These are phyloP conservation scores for Rhodophaea formosa DNA, from an alignment of 2,888 invertebrate genomes.

Conservation along the genomic window DNA sequence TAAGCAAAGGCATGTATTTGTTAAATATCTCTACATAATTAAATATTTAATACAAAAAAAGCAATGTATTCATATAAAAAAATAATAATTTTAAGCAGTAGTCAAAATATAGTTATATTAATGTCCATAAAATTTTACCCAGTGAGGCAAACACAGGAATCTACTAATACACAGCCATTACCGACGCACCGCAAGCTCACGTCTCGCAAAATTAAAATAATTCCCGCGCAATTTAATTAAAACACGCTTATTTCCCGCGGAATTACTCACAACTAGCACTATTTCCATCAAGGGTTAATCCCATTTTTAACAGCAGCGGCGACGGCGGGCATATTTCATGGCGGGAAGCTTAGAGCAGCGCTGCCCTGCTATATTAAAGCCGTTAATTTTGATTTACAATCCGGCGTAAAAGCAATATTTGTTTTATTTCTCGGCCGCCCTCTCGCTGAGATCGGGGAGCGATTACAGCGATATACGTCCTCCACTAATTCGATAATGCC, in stretches of 20 bases:
- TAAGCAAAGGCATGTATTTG: neutral
- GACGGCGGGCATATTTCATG: slow-evolving; percentile 77
- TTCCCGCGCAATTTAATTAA: slow-evolving; percentile 49
- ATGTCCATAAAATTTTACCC: slow-evolving; percentile 20
- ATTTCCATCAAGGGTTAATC: slow-evolving; percentile 79
- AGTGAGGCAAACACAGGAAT: slow-evolving; percentile 16
- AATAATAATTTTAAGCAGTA: no score
- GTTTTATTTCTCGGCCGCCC: slow-evolving; percentile 74
- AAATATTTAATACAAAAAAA: no score
- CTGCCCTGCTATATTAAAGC: slow-evolving; percentile 77
- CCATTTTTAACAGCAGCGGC: slow-evolving; percentile 77
- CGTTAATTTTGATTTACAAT: slow-evolving; percentile 82
- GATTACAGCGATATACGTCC: slow-evolving; percentile 66
- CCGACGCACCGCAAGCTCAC: slow-evolving; percentile 11
- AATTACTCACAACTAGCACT: slow-evolving; percentile 72
- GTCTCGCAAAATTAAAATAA: slow-evolving; percentile 20
- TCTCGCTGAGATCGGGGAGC: slow-evolving; percentile 61
- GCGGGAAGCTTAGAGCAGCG: slow-evolving; percentile 75
- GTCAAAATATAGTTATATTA: slow-evolving; percentile 13
- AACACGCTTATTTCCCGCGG: slow-evolving; percentile 51
- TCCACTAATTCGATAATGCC: slow-evolving; percentile 72
- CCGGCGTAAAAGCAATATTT: slow-evolving; percentile 79
- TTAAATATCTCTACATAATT: no score
- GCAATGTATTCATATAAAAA: no score
- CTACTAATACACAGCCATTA: slow-evolving; percentile 18